phyloP scores from a whole-genome alignment of 2,797 vertebrate species.

The Perodicticus potto region DNA sequence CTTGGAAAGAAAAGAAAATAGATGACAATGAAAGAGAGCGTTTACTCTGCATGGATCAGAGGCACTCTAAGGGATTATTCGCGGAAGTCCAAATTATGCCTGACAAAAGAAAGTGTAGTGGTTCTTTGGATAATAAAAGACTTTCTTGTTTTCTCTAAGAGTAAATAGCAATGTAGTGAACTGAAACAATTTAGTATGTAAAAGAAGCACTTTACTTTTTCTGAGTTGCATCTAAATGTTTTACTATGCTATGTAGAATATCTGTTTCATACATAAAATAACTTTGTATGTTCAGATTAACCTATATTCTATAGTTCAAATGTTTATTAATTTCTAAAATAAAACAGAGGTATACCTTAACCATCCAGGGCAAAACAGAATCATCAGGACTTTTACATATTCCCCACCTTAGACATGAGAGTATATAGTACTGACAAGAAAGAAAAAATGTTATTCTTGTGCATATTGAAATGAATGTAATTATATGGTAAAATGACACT shows the following conservation, averaged over 20 bases:
- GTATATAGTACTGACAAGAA: background rate
- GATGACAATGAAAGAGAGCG: background rate
- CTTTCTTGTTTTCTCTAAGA: background rate
- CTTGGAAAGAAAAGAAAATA: constrained; percentile 44
- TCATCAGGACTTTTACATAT: background rate
- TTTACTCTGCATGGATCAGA: background rate
- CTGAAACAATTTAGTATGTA: constrained; percentile 17
- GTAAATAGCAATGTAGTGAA: background rate
- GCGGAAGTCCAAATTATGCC: constrained; percentile 38
- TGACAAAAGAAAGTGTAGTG: constrained; percentile 46
- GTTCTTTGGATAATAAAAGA: constrained; percentile 39
- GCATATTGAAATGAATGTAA: background rate
- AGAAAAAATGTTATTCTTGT: background rate
- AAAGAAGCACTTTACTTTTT: constrained; percentile 57
- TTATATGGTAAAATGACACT: background rate
- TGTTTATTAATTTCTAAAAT: constrained; percentile 23
- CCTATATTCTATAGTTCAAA: background rate
- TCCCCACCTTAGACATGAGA: background rate
- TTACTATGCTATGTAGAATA: constrained; percentile 16
- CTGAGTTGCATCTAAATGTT: background rate
- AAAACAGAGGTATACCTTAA: background rate
- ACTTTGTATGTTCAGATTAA: background rate
- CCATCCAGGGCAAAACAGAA: background rate
- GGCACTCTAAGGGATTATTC: constrained; percentile 12
- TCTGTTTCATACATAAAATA: background rate